Base-by-base conservation (phyloP, 2,888 invertebrate species). In the Cantharis nigra region DNA sequence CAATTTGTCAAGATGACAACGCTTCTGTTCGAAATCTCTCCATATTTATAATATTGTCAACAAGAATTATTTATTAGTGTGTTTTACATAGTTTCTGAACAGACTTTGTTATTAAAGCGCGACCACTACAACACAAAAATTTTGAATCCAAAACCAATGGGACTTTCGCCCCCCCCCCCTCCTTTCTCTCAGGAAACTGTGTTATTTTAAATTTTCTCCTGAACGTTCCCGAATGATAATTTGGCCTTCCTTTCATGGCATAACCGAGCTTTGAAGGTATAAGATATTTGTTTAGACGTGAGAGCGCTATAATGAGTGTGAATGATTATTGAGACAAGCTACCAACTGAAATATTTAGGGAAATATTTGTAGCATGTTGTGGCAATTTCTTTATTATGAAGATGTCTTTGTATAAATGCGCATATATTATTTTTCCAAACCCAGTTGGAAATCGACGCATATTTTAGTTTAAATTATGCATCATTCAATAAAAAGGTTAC, bases 1-100 rank as follows among this genome's bases (percentile, higher is more conserved):
- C 84, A 86, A 87, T 87, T 87, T 87, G 87, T 87, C 87, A 87
- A 85, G 80, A 82, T 86, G 87, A 87, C 87, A 87, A 87, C 87
- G 87, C 87, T 87, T 87, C 87, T 87, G 87, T 87, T 85, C 84
- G 82, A 82, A 84, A 82, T 81, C 82, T 80, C 73, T 71, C 82
- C 78, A 82, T 84, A 84, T 85, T 84, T 85, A 86, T 85, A 85
- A 84, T 84, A 85, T 83, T 85, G 85, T 85, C 85, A 83, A 83
- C 85, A 83, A 78, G 75, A 77, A 83, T 84, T 83, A 85, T 85
- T 84, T 85, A 85, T 84, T 80, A 78, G 76, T 74, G 81, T 84
- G 82, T 82, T 85, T 85, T 84, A 85, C 85, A 85, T 84, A 83
- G 83, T 82, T 82, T 79, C 81, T 74, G 74, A 76, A 75, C 80